A percentile compares a stretch with the other conserved stretches of the same genome.
These are phyloP conservation scores for Crax fasciolata DNA, from an alignment of 2,797 vertebrate genomes.

Conservation along the genomic window DNA sequence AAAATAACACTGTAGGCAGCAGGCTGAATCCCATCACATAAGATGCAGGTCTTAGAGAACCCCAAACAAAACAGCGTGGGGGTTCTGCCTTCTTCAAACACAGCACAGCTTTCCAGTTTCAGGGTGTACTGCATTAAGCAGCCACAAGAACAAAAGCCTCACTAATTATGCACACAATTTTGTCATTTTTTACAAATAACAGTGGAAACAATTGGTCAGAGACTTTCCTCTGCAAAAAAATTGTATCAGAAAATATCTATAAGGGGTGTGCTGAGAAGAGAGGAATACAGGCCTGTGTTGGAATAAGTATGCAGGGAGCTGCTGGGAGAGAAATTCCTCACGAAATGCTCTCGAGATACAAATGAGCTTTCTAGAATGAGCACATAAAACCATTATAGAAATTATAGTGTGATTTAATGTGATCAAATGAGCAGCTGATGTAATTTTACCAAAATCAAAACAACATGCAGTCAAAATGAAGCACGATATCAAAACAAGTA, in stretches of 20 bases:
- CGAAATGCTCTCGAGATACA: neutral
- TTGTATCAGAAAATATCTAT: neutral
- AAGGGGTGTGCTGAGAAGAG: neutral
- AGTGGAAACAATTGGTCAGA: neutral
- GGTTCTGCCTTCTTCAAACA: neutral
- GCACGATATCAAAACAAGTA: neutral
- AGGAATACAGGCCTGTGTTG: neutral
- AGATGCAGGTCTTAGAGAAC: neutral
- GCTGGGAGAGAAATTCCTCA: neutral
- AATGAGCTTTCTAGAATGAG: neutral
- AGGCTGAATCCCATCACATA: neutral
- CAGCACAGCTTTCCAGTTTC: neutral
- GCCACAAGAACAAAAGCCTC: neutral
- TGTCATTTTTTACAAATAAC: neutral
- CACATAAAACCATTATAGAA: neutral
- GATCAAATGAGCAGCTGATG: neutral
- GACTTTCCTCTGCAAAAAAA: neutral
- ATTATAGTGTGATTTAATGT: neutral
- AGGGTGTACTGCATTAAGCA: neutral
- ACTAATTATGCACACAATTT: neutral
- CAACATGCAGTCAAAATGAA: conserved; percentile 14
- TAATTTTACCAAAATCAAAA: neutral
- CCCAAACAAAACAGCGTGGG: neutral
- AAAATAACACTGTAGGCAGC: neutral
- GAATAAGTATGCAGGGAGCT: neutral